A percentile compares a stretch with the other conserved stretches of the same genome.
These are phyloP conservation scores for Andrena dorsata DNA, from an alignment of 2,888 invertebrate genomes.

Conservation along the genomic window DNA sequence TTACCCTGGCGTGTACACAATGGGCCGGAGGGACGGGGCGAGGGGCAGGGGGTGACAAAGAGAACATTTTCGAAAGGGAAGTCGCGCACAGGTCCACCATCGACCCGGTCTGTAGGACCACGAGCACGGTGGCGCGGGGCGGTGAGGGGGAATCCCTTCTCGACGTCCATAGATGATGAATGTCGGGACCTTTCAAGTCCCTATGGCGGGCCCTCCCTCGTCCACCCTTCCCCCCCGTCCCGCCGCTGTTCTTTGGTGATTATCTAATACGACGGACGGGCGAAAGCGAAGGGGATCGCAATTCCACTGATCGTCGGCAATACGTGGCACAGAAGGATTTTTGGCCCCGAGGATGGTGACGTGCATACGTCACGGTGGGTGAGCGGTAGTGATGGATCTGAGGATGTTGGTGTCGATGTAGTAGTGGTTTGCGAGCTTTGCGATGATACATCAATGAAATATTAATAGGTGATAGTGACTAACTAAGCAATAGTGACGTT, in stretches of 20 bases:
- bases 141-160: conserved; percentile 43
- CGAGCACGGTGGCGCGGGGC: conserved; percentile 23
- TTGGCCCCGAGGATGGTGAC: not conserved
- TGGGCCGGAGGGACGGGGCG: conserved; percentile 34
- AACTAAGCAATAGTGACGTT: too few relatives aligned
- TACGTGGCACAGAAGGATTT: conserved; percentile 24
- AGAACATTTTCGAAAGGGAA: conserved; percentile 64
- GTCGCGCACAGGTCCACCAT: conserved; percentile 59
- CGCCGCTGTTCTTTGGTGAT: conserved; percentile 76
- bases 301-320: conserved; percentile 50
- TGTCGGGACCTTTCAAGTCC: conserved; percentile 80
- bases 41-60: conserved; percentile 40
- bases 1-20: conserved; percentile 71
- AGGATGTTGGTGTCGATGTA: too few relatives aligned
- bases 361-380: too few relatives aligned
- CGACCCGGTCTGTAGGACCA: conserved; percentile 53
- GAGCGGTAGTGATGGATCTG: too few relatives aligned
- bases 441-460: too few relatives aligned
- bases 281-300: conserved; percentile 40
- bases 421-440: too few relatives aligned
- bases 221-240: conserved; percentile 3
- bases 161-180: conserved; percentile 70
- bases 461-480: too few relatives aligned
- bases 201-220: conserved; percentile 43
- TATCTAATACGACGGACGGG: conserved; percentile 77